Percentiles rank a stretch among this genome's conserved stretches.
Conservation (phyloP, 2,888 invertebrate genomes). For the Palloptera scutellata region DNA sequence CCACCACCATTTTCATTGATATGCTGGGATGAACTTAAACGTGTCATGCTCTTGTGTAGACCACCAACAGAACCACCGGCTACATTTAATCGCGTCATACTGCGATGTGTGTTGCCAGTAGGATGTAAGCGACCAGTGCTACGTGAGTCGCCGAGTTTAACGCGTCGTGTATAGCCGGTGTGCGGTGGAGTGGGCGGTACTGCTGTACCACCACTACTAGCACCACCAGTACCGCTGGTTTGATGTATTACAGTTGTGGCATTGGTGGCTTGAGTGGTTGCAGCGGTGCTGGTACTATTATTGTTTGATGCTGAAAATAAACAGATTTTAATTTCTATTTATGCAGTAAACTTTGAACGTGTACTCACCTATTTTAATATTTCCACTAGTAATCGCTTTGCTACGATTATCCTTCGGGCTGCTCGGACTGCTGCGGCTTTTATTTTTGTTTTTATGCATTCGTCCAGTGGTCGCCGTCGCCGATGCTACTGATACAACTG, state of each 20-base stretch:
- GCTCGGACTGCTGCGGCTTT: constrained; percentile 51
- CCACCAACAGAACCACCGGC: constrained; percentile 80
- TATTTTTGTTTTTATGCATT: constrained; percentile 47
- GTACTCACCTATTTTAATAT: constrained; percentile 53
- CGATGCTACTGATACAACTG: constrained; percentile 40
- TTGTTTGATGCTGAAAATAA: constrained; percentile 22
- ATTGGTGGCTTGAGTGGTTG: constrained; percentile 30
- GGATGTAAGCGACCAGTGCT: constrained; percentile 79
- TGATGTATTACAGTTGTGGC: constrained; percentile 36
- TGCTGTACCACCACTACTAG: constrained; percentile 33
- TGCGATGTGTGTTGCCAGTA: constrained; percentile 76
- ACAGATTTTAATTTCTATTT: not conserved
- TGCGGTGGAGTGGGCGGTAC: constrained; percentile 59
- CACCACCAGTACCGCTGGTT: constrained; percentile 12
- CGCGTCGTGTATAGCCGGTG: constrained; percentile 68
- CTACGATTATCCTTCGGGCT: constrained; percentile 51
- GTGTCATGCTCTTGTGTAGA: constrained; percentile 83
- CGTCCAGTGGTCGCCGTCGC: constrained; percentile 41
- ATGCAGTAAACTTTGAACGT: not conserved
- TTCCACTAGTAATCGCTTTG: constrained; percentile 44
- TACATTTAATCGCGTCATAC: constrained; percentile 81
- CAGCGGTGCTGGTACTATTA: constrained; percentile 17
- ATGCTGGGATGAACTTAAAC: constrained; percentile 79
- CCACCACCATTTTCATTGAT: constrained; percentile 69
- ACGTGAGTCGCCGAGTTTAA: constrained; percentile 77